Percentiles rank a stretch among this genome's conserved stretches.
phyloP scores from a whole-genome alignment of 37 sponge, comb jelly and placozoan genomes.

The Amphimedon queenslandica region DNA sequence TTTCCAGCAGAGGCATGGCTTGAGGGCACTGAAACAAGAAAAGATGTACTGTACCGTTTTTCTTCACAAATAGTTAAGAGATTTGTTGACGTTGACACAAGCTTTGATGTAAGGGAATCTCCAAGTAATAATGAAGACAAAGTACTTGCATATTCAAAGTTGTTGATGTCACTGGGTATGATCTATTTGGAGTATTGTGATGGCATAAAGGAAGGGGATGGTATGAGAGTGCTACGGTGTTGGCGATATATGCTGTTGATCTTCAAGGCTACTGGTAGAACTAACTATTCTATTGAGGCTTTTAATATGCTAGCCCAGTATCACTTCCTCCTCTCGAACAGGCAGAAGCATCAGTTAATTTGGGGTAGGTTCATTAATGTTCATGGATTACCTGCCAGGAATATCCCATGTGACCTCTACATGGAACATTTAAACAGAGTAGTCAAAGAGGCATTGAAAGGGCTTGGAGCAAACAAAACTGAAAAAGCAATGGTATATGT shows the following conservation, averaged over 20 bases:
- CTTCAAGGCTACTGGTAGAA: constrained; percentile 12
- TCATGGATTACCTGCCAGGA: constrained; percentile 15
- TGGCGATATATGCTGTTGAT: constrained; percentile 34
- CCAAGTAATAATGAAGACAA: no score
- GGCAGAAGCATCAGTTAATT: constrained; percentile 24
- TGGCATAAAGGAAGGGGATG: constrained; percentile 54
- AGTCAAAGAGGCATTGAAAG: background rate
- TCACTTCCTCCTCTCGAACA: constrained; percentile 23
- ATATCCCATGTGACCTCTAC: constrained; percentile 35
- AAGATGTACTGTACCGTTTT: no score
- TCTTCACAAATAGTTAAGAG: no score
- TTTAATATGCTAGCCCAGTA: constrained; percentile 13
- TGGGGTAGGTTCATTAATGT: constrained; percentile 31
- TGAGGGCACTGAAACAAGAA: no score
- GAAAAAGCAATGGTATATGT: constrained; percentile 6
- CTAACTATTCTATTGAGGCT: constrained; percentile 38
- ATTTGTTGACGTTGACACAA: no score
- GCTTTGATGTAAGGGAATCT: no score
- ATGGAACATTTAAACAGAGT: constrained; percentile 40
- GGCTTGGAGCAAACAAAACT: constrained; percentile 11
- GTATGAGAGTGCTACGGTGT: constrained; percentile 23
- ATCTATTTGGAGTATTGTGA: constrained; percentile 24
- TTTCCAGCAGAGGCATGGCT: no score
- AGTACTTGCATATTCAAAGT: constrained; percentile 30
- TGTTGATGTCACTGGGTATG: constrained; percentile 20